Conservation (phyloP, 2,797 vertebrate genomes). For the Gymnodraco acuticeps region DNA sequence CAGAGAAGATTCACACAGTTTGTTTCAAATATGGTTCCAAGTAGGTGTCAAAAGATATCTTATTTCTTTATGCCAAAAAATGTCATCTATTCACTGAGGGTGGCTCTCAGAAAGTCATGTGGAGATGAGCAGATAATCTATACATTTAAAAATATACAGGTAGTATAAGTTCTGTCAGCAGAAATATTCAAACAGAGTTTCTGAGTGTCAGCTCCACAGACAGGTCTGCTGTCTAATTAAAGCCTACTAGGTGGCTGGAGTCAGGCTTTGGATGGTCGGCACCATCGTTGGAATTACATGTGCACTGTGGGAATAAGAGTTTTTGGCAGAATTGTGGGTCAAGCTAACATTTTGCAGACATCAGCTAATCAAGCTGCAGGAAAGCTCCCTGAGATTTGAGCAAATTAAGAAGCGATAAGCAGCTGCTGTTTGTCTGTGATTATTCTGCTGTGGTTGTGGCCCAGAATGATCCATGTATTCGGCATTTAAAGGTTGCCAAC, state of each 20-base stretch:
- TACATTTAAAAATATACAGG: not conserved
- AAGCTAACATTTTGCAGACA: not conserved
- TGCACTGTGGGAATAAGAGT: not conserved
- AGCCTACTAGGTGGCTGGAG: constrained; percentile 7
- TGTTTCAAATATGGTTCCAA: not conserved
- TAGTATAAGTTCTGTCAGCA: not conserved
- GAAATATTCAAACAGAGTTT: not conserved
- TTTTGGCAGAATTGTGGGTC: not conserved
- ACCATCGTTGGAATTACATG: not conserved
- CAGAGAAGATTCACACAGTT: not conserved
- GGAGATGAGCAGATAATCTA: not conserved
- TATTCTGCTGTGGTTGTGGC: not conserved
- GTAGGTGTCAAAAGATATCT: not conserved
- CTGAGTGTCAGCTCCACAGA: constrained; percentile 11
- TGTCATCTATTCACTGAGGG: not conserved
- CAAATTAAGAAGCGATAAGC: not conserved
- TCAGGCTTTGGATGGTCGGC: not conserved
- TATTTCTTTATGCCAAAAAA: not conserved
- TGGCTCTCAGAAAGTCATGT: not conserved
- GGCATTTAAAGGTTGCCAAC: not conserved
- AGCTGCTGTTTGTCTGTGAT: constrained; percentile 20
- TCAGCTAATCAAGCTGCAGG: constrained; percentile 11
- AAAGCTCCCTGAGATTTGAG: not conserved
- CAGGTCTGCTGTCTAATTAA: constrained; percentile 12
- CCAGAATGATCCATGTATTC: constrained; percentile 5